These are phyloP conservation scores for Emys orbicularis DNA, from an alignment of 2,797 vertebrate genomes.

Conservation along the genomic window DNA sequence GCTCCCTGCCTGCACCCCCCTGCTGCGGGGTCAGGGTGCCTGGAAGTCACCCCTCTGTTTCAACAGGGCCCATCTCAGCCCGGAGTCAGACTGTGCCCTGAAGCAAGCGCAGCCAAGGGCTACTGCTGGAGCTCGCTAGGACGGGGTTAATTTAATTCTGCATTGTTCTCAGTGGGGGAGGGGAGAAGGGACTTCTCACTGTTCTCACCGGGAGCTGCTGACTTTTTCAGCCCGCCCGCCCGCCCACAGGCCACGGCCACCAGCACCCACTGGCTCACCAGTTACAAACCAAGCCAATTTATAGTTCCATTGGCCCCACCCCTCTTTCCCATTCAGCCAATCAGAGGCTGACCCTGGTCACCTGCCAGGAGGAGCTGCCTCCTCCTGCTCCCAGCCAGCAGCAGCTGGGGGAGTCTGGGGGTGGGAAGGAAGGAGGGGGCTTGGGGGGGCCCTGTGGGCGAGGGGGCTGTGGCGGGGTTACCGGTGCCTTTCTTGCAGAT, in stretches of 20 bases:
- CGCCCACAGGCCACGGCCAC: too few species aligned
- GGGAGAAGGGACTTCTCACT: too few species aligned
- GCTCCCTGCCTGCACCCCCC: neutral
- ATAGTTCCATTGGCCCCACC: neutral
- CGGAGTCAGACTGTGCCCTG: neutral
- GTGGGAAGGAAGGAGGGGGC: rapidly evolving
- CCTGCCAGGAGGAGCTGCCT: neutral
- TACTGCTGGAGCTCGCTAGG: neutral
- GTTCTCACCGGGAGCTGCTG: neutral
- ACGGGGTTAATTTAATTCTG: neutral
- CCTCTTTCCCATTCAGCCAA: neutral
- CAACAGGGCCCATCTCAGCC: neutral
- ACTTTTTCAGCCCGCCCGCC: too few species aligned
- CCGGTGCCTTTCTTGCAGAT: constrained; percentile 99
- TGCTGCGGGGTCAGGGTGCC: too few species aligned
- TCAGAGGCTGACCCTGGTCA: neutral
- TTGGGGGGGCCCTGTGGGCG: too few species aligned
- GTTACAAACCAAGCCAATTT: neutral
- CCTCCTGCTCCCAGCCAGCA: too few species aligned
- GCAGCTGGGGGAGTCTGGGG: rapidly evolving
- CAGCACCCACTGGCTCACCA: too few species aligned
- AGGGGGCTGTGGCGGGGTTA: constrained; percentile 49
- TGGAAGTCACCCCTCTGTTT: neutral
- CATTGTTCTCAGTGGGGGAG: too few species aligned
- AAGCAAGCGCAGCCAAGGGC: neutral